Conservation (phyloP, 1,140 invertebrate species). For the Orussus abietinus region DNA sequence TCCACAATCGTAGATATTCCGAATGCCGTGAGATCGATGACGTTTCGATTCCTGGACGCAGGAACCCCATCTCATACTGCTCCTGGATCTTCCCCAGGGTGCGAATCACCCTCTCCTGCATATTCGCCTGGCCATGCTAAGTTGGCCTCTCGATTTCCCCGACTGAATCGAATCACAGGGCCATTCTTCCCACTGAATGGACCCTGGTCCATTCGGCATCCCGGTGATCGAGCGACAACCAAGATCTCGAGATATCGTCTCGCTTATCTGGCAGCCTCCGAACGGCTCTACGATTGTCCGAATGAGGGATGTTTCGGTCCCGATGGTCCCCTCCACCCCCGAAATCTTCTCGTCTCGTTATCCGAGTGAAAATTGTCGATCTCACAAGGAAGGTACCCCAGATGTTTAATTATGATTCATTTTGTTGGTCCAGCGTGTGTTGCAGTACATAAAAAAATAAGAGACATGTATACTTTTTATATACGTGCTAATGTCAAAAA, state of each 20-base stretch:
- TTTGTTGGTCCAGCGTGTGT: too few species aligned
- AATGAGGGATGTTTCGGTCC: constrained; percentile 18
- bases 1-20: too few species aligned
- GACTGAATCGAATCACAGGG: constrained; percentile 47
- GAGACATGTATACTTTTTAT: too few species aligned
- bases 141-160: constrained; percentile 23
- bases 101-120: too few species aligned
- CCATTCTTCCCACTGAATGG: constrained; percentile 48
- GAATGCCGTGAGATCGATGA: too few species aligned
- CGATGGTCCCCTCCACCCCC: constrained; percentile 5
- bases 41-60: too few species aligned
- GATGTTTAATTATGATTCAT: too few species aligned
- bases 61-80: not conserved
- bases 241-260: constrained; percentile 33
- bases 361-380: too few species aligned
- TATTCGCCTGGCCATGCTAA: constrained; percentile 28
- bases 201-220: constrained; percentile 29
- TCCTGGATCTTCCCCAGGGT: not conserved
- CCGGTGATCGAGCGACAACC: constrained; percentile 39
- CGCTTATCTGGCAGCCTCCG: constrained; percentile 28
- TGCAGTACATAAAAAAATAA: too few species aligned
- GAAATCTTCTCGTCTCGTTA: too few species aligned
- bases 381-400: too few species aligned
- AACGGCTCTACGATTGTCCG: constrained; percentile 27
- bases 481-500: too few species aligned